Evolutionary conservation across 2,113 vertebrate genomes (phyloP).

Genomic region (Trichomycterus rosablanca): DNA sequence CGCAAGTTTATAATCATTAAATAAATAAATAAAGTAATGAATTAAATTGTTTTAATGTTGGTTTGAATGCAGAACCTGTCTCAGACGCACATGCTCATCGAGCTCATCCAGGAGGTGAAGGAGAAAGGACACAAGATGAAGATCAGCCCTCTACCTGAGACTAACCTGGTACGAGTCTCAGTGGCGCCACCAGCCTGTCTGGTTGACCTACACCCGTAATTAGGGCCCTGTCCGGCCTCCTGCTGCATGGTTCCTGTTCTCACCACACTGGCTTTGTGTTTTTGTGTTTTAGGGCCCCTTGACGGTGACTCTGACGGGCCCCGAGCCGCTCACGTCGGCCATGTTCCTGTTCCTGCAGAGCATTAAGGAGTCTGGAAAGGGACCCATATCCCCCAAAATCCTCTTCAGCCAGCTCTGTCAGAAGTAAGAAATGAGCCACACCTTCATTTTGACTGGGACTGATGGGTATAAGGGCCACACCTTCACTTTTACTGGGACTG

Average conservation of each 20-base stretch:
- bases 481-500: too few species aligned
- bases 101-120: conserved; percentile 87
- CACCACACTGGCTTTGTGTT: not conserved
- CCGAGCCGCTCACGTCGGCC: conserved; percentile 89
- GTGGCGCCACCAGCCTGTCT: too few species aligned
- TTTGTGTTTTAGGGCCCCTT: conserved; percentile 72
- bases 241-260: not conserved
- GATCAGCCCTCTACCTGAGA: conserved; percentile 76
- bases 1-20: not conserved
- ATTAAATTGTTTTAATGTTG: too few species aligned
- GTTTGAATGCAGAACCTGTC: conserved; percentile 88
- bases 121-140: conserved; percentile 88
- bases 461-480: too few species aligned
- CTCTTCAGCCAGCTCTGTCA: conserved; percentile 97
- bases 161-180: conserved; percentile 72
- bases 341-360: conserved; percentile 93
- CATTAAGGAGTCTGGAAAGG: conserved; percentile 89
- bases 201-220: too few species aligned
- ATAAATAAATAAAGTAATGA: not conserved
- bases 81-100: conserved; percentile 89
- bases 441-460: too few species aligned
- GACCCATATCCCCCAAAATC: conserved; percentile 86
- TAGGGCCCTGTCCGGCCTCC: not conserved
- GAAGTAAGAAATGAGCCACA: conserved; percentile 80
- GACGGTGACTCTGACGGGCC: conserved; percentile 78